phyloP scores from a whole-genome alignment of 2,888 invertebrate species.

The Malthinus seriepunctatus region DNA sequence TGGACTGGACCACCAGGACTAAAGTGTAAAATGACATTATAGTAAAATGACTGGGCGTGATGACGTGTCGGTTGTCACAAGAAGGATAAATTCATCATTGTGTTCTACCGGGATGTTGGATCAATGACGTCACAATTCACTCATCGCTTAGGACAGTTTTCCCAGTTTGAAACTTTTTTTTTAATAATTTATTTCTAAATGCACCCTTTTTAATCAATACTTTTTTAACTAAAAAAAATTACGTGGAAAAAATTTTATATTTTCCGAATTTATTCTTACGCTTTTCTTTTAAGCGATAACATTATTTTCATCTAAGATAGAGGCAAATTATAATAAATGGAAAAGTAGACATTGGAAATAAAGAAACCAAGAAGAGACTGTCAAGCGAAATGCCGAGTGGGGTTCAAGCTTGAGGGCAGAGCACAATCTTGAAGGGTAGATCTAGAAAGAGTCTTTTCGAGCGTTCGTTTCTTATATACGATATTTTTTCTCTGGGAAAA shows the following conservation, averaged over 20 bases:
- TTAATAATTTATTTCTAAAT: too few species aligned
- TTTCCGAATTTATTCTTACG: not conserved
- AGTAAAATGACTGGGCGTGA: constrained; percentile 49
- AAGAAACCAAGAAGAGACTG: constrained; percentile 41
- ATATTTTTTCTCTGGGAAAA: constrained; percentile 64
- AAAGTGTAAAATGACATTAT: constrained; percentile 43
- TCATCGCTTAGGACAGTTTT: constrained; percentile 18
- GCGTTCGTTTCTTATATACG: constrained; percentile 56
- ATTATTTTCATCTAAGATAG: constrained; percentile 32
- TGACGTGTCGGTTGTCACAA: constrained; percentile 45
- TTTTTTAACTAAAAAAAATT: too few species aligned
- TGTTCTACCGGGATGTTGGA: constrained; percentile 28
- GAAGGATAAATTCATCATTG: constrained; percentile 42
- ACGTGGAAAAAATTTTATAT: not conserved
- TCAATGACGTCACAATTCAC: constrained; percentile 36
- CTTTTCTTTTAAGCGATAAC: constrained; percentile 22
- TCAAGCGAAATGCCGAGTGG: constrained; percentile 36
- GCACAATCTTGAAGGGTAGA: constrained; percentile 57
- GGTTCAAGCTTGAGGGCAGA: constrained; percentile 43
- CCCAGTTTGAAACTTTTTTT: not conserved
- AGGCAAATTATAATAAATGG: constrained; percentile 41
- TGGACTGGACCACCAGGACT: constrained; percentile 36
- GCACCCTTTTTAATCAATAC: too few species aligned
- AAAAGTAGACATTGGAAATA: constrained; percentile 39
- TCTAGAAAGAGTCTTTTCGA: constrained; percentile 56